Evolutionary conservation across 2,888 invertebrate species (phyloP).

Genomic region (Oxytorus armatus): DNA sequence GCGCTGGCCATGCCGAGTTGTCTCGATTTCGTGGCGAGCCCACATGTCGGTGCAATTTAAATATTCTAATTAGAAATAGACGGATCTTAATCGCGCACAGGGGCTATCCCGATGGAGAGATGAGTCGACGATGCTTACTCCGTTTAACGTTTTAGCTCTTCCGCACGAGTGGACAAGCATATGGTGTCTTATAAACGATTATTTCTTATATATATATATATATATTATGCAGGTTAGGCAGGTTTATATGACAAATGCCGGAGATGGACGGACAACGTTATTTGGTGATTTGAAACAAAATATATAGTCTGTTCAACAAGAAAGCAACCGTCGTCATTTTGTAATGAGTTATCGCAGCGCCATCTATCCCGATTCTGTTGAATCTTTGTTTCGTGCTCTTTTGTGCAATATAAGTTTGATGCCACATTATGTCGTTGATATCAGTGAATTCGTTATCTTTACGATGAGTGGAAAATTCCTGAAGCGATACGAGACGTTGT

Average conservation of each 20-base stretch:
- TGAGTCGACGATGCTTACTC: slow-evolving; percentile 72
- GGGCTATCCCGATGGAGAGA: slow-evolving; percentile 66
- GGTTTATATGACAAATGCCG: no score
- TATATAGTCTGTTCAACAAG: not conserved
- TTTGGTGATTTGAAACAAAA: slow-evolving; percentile 20
- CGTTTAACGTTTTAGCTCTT: slow-evolving; percentile 73
- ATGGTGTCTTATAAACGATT: slow-evolving; percentile 78
- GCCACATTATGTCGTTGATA: no score
- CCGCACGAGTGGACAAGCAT: slow-evolving; percentile 74
- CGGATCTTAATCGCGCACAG: slow-evolving; percentile 67
- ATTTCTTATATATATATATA: slow-evolving; percentile 55
- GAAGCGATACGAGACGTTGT: no score
- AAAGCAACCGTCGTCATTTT: no score
- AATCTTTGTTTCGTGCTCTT: no score
- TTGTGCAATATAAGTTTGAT: no score
- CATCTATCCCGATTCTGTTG: no score
- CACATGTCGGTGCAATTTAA: slow-evolving; percentile 81
- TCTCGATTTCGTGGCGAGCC: slow-evolving; percentile 44
- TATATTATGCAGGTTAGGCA: not conserved
- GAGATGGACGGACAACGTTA: slow-evolving; percentile 24
- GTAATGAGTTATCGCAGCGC: no score
- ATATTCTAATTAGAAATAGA: slow-evolving; percentile 81
- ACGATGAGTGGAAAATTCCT: no score
- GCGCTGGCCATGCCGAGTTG: not conserved
- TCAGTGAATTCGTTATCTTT: no score